Base-by-base conservation (phyloP, 1,140 invertebrate genomes). In the Cyrtorhinus lividipennis region DNA sequence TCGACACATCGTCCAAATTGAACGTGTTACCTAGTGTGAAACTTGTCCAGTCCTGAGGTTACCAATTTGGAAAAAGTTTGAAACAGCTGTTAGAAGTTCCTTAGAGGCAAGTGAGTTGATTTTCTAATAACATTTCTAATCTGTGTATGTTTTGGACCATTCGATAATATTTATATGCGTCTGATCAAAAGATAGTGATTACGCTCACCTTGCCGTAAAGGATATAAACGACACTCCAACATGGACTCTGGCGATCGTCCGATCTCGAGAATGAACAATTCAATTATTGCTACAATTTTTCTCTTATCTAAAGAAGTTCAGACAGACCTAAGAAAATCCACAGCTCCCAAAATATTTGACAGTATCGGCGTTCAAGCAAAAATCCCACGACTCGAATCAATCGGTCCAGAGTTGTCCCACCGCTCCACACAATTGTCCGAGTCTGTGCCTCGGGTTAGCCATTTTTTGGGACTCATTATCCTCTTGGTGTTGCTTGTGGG, bases 11-110 rank as follows among this genome's bases (percentile, higher is more conserved):
- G 60, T 80, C 83, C 0, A 77, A 78, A 58, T 73, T 94, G 62
- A 81, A 83, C 60, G 73, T 82, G 12, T 68, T 90, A 18, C 84
- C 89, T 1, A 53, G 48, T 20, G 76, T 84, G 0, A 75, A 77
- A 56, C 69, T 85, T 27, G 87, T 86, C 12, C 78, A 80, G 65
- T 73, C 48, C 70, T 85, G 0, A 79, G 79, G 62, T 69, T 90
- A 30, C 79, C 81, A 5, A 76, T 79, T 15, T 94, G 90, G 90
- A 78, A 69, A 62, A 76, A 83, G 62, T 93, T 93, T 69, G 83
- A 83, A 22, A 69, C 74, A 10, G 77, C 80, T 56, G 83, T 85
- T 0, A 79, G 83, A 56, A 70, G 74, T n/a, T 82, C 85, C 1
- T 38, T 38, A 15, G 30, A 38, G 5, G 30, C 30, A 38, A 38